Conservation (phyloP, 2,113 vertebrate species). For the Malurus melanocephalus region DNA sequence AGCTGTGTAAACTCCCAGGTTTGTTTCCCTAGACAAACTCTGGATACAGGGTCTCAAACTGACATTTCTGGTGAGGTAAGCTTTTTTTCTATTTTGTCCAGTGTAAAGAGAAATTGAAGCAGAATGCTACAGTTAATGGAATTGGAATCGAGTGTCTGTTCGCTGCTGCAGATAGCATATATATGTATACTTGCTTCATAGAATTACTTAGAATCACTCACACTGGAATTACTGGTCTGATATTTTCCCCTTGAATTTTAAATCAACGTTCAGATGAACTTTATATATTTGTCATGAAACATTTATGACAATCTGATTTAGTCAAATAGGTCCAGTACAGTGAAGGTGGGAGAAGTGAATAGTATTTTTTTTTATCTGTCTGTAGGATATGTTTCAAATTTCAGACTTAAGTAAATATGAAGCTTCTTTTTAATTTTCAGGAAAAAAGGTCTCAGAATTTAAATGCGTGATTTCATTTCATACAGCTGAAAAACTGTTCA, state of each 20-base stretch:
- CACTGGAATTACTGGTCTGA: background rate
- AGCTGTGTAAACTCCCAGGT: constrained; percentile 64
- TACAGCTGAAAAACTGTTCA: constrained; percentile 19
- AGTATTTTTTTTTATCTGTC: background rate
- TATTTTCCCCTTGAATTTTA: background rate
- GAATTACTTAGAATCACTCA: background rate
- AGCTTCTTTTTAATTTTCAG: constrained; percentile 18
- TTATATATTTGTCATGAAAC: background rate
- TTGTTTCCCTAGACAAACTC: constrained; percentile 76
- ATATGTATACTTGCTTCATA: background rate
- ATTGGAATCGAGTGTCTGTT: background rate
- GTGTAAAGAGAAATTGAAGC: background rate
- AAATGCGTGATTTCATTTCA: background rate
- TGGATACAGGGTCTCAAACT: constrained; percentile 83
- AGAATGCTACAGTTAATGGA: background rate
- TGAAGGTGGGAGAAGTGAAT: background rate
- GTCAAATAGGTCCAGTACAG: background rate
- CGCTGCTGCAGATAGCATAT: background rate
- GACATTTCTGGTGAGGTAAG: constrained; percentile 84
- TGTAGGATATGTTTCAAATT: background rate
- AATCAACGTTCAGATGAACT: background rate
- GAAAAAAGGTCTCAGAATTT: background rate
- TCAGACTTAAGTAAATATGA: background rate
- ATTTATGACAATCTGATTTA: background rate
- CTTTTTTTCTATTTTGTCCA: background rate